Conservation (phyloP, 1,140 invertebrate species). For the Tachypleus tridentatus region DNA sequence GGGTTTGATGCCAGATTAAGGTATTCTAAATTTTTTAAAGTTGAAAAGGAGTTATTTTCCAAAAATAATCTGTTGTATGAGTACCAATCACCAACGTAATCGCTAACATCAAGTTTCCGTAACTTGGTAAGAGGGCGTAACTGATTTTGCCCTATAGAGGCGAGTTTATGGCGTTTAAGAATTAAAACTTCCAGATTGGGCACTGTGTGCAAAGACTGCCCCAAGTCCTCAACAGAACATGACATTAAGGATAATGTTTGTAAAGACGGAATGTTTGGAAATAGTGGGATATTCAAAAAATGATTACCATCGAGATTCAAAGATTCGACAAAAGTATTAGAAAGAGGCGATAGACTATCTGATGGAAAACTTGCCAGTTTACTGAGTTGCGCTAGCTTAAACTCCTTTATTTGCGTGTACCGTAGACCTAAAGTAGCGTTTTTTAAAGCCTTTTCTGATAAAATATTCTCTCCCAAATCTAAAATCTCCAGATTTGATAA, state of each 20-base stretch:
- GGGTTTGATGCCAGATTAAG: not conserved
- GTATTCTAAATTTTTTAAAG: not conserved
- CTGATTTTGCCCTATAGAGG: not conserved
- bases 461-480: conserved; percentile 3
- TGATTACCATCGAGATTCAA: conserved; percentile 2
- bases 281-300: not conserved
- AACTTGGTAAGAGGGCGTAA: not conserved
- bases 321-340: conserved; percentile 3
- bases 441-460: conserved; percentile 3
- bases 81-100: not conserved
- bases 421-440: conserved; percentile 4
- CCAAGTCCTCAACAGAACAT: not conserved
- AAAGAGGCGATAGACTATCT: not conserved
- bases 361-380: conserved; percentile 1
- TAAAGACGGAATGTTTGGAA: conserved; percentile 6
- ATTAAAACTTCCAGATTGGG: conserved; percentile 7
- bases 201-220: not conserved
- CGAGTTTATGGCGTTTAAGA: not conserved
- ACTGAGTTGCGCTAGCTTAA: not conserved
- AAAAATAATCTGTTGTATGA: not conserved
- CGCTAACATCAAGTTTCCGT: not conserved
- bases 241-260: not conserved
- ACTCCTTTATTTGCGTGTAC: not conserved
- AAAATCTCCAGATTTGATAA: conserved; percentile 4
- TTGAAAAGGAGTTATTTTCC: not conserved